Conservation (phyloP, 2,797 vertebrate genomes). For the Adelosebastes latens region DNA sequence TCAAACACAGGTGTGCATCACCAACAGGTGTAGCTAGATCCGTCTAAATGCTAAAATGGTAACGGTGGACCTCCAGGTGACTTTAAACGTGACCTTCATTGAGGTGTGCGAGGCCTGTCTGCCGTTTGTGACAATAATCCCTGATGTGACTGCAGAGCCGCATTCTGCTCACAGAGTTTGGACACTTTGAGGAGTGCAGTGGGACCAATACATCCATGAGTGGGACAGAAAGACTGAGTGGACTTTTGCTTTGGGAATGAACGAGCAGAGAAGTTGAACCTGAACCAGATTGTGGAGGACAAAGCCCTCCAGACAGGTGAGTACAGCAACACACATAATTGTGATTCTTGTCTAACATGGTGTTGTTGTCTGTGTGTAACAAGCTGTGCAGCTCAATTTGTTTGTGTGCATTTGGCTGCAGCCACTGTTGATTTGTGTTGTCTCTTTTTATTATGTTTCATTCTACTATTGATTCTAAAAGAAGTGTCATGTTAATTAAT, state of each 20-base stretch:
- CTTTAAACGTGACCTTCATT: neutral
- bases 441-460: neutral
- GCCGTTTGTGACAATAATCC: no score
- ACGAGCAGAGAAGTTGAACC: neutral
- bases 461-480: neutral
- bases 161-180: neutral
- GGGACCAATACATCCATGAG: neutral
- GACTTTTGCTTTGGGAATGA: neutral
- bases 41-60: neutral
- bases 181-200: neutral
- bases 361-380: neutral
- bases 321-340: neutral
- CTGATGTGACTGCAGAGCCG: neutral
- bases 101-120: neutral
- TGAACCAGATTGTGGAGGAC: neutral
- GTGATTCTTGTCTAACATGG: neutral
- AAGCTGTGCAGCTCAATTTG: neutral
- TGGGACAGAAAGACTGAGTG: neutral
- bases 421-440: neutral
- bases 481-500: neutral
- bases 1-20: no score
- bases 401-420: neutral
- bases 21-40: no score
- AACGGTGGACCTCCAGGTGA: neutral
- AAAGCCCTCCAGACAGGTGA: neutral